Evolutionary conservation across 2,888 invertebrate species (phyloP), one percentile per base, ranked within the genome.

Genomic region (Zygogramma bicolorata): DNA sequence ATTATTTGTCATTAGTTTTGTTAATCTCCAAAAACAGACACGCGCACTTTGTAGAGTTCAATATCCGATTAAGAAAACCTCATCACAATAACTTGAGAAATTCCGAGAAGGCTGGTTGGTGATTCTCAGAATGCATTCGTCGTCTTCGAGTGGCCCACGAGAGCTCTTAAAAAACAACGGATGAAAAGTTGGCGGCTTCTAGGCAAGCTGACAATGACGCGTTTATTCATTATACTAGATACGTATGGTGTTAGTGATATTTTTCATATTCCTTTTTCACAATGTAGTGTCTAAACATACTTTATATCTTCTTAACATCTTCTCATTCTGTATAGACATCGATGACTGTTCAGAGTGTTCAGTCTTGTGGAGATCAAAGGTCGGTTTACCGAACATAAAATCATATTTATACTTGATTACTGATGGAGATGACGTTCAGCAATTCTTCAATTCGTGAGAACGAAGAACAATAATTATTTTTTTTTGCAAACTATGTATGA

Each of bases 31-130:
- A 22, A 38, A 61, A 34, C 18, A 61, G 38, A 62, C 40, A 62
- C 62, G 62, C 61, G 62, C 66, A 40, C 66, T 42, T 61, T 71
- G 15, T 65, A 46, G 31, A 53, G 70, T 49, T 71, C 70, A 62
- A 29, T 25, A 61, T 38, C 71, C 71, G 71, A 71, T 71, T 71
- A 66, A 62, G 66, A 71, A 66, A 71, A 62, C 60, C 70, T 49
- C 70, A 70, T 66, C 60, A 60, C 65, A 65, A 60, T 46, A 70
- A 25, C 34, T 58, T 18, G 58, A 70, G 61, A 42, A 42, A 42
- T 42, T 42, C 62, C 25, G 18, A 42, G 42, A 62, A 62, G 62
- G 58, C 70, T 25, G 42, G 58, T 65, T 25, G 42, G 29, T 46
- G 22, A 66, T 70, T 66, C 70, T 66, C 38, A 61, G 70, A 66